Evolutionary conservation across 2,113 vertebrate genomes (phyloP), one percentile per base, ranked within the genome.

Genomic region (Nettapus auritus): DNA sequence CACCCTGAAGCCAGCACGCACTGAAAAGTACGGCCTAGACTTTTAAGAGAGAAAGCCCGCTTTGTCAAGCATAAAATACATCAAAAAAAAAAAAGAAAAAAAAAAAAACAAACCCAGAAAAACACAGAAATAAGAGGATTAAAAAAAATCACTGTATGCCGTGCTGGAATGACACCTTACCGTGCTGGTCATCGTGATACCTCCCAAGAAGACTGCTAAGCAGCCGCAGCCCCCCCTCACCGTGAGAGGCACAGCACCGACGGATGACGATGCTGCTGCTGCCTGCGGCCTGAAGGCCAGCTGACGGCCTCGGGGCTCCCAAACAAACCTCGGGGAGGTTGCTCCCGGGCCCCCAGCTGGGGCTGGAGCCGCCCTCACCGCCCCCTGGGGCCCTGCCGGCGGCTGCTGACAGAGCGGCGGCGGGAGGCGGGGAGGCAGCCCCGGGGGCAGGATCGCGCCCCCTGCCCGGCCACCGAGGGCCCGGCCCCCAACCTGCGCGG

Each of bases 91-190:
- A 5, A n/a, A n/a, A n/a, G n/a, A 11, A 29, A n/a, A 63, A 7
- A 42, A 28, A 40, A 11, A 33, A 5, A 11, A 14, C 11, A 84
- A 53, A 69, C 19, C 0, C 5, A 53, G 13, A 56, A 8, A 84
- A 81, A 46, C 9, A 4, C 13, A 33, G 8, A 78, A 81, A 28
- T 4, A 70, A 63, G 3, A 36, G 9, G 0, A 40, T 9, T 8
- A 22, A 48, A 48, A 42, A 68, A 4, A 10, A 0, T 0, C 53
- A 19, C 15, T 20, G 8, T 1, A n/a, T 1, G 2, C 3, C 31
- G 6, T 0, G 22, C 33, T 1, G 20, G 44, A 73, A 26, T 9
- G 22, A 13, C n/a, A 21, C 20, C 44, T 56, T 56, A 60, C 29
- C 17, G 1, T 3, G 7, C 25, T 29, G 1, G 19, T 9, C 20